Conservation (phyloP, 2,888 invertebrate species). For the Heteromurus nitidus region DNA sequence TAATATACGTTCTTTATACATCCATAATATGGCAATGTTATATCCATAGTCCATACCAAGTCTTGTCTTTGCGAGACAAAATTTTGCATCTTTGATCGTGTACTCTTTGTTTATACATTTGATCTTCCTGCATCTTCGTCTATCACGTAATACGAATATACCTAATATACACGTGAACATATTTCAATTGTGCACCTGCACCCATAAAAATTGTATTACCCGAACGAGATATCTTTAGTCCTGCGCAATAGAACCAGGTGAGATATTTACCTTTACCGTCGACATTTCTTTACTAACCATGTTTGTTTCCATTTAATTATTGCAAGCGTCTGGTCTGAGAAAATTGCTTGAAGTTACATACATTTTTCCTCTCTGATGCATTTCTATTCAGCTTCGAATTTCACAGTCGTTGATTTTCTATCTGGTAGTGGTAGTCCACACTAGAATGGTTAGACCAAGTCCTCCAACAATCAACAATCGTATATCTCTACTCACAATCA, state of each 20-base stretch:
- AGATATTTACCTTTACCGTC: no score
- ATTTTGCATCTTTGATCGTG: background rate
- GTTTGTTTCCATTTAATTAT: background rate
- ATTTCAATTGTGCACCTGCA: background rate
- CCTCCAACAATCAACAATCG: slow-evolving; percentile 27
- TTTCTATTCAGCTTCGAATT: slow-evolving; percentile 18
- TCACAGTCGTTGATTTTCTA: slow-evolving; percentile 19
- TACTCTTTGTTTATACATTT: background rate
- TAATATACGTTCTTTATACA: background rate
- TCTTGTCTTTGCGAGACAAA: no score
- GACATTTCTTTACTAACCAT: background rate
- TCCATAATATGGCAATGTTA: background rate
- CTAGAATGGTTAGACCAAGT: slow-evolving; percentile 24
- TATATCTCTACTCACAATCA: background rate
- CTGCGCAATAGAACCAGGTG: background rate
- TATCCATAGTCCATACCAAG: no score
- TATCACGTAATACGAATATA: background rate
- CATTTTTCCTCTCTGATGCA: slow-evolving; percentile 36
- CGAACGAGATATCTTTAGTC: background rate
- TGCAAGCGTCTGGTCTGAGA: background rate
- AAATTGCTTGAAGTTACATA: slow-evolving; percentile 37
- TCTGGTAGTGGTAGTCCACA: slow-evolving; percentile 17
- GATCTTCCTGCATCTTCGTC: background rate
- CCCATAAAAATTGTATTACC: background rate
- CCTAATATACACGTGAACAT: background rate